Evolutionary conservation across 2,113 vertebrate genomes (phyloP), one percentile per base, ranked within the genome.

Genomic region (Pseudorectes ferrugineus): DNA sequence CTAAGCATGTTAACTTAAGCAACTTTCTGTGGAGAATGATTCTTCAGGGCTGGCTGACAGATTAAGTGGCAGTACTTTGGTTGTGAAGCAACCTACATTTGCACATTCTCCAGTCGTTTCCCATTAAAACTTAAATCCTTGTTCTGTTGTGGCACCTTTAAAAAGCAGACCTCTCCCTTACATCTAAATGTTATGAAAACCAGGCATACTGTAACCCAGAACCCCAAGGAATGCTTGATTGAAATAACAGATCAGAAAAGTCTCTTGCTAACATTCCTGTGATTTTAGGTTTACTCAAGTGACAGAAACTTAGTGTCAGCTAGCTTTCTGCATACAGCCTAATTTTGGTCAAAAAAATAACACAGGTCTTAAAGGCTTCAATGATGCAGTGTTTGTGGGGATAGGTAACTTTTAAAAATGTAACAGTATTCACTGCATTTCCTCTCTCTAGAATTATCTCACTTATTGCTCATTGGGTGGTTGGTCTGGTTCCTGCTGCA

Each of bases 111-210:
- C 70, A 85, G 93, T 92, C 68, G 2, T 96, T 96, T 97, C 91
- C 85, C 63, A 95, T 96, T 96, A 96, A 95, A 96, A 78, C 25
- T 79, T 88, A 94, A 96, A 97, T 79, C 85, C 93, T 48, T 57
- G 51, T 80, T 91, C 59, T 88, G 79, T 73, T 84, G 92, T 90
- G 77, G 72, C 92, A 87, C 88, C 40, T 91, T 92, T 89, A 94
- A 91, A 96, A 92, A 91, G 58, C 67, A 72, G 80, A 87, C 40
- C 79, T 93, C 71, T 95, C 88, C 42, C 36, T 95, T 93, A 85
- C 94, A 73, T 88, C 92, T 85, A 84, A 71, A 85, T 81, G 58
- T 86, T 96, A 88, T 95, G 87, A 92, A 95, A 97, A 91, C 51
- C 65, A 96, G 95, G 86, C 89, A 59, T 38, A 48, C 63, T 57